phyloP scores from a whole-genome alignment of 2,888 invertebrate species.

The Agapetus fuscipes region DNA sequence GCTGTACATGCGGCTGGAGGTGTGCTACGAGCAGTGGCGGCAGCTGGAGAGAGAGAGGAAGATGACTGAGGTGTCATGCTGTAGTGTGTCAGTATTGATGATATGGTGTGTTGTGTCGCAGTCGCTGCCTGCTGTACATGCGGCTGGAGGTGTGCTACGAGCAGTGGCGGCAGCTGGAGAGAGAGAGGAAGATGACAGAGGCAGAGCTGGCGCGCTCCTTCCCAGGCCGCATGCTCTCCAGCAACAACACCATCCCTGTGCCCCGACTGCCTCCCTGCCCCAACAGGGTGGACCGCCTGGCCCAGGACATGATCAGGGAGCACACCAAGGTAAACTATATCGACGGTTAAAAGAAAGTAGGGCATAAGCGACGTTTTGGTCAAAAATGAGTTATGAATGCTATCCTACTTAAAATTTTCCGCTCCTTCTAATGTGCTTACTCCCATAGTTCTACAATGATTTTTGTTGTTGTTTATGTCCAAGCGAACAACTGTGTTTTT shows the following conservation, averaged over 20 bases:
- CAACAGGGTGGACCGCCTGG: conserved; percentile 65
- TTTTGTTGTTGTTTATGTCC: too few relatives aligned
- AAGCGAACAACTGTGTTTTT: too few relatives aligned
- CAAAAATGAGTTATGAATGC: too few relatives aligned
- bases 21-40: conserved; percentile 71
- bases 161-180: conserved; percentile 68
- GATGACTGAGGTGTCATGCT: conserved; percentile 70
- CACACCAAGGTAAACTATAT: conserved; percentile 55
- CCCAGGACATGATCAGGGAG: conserved; percentile 71
- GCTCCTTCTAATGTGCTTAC: too few relatives aligned
- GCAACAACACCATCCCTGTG: conserved; percentile 63
- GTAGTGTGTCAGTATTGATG: too few relatives aligned
- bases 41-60: conserved; percentile 71
- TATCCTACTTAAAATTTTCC: too few relatives aligned
- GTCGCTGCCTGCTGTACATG: conserved; percentile 50
- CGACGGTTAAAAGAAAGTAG: too few relatives aligned
- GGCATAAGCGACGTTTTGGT: too few relatives aligned
- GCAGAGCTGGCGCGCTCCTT: conserved; percentile 67
- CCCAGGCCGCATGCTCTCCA: conserved; percentile 68
- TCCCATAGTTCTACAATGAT: too few relatives aligned
- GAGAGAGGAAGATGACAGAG: conserved; percentile 71
- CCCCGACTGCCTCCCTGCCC: conserved; percentile 71
- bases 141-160: conserved; percentile 70
- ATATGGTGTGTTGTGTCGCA: too few relatives aligned
- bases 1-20: conserved; percentile 61